These are phyloP conservation scores for Listronotus bonariensis DNA, from an alignment of 1,140 invertebrate genomes.

Conservation along the genomic window DNA sequence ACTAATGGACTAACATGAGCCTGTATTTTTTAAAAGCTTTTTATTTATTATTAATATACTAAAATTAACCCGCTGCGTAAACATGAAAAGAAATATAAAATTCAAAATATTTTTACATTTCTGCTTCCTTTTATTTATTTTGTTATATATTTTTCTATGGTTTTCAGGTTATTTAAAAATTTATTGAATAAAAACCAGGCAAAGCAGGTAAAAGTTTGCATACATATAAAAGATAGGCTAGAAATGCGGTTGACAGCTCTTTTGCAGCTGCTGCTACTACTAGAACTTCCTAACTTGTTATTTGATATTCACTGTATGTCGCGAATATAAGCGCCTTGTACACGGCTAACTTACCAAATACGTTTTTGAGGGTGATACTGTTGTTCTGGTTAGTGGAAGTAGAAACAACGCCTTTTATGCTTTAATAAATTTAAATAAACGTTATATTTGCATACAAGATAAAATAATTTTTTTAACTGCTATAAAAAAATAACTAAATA, in stretches of 20 bases:
- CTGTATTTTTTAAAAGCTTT: too few relatives aligned
- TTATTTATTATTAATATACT: too few relatives aligned
- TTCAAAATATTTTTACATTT: too few relatives aligned
- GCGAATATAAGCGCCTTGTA: constrained; percentile 42
- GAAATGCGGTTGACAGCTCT: constrained; percentile 48
- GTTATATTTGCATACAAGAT: constrained; percentile 7
- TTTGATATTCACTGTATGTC: constrained; percentile 50
- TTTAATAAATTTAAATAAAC: constrained; percentile 5
- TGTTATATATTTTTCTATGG: too few relatives aligned
- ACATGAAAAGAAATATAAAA: too few relatives aligned
- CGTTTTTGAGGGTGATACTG: constrained; percentile 43
- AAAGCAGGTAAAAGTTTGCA: constrained; percentile 35
- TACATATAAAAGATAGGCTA: constrained; percentile 41
- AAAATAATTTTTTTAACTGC: too few relatives aligned
- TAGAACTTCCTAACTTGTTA: constrained; percentile 49
- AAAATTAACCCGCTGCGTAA: too few relatives aligned
- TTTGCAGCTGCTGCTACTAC: constrained; percentile 45
- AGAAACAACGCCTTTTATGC: constrained; percentile 24
- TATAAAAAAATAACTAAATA: too few relatives aligned
- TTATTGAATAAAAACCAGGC: too few relatives aligned
- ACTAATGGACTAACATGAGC: too few relatives aligned
- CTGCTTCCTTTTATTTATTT: too few relatives aligned
- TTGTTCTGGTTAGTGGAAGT: constrained; percentile 33
- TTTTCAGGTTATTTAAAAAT: too few relatives aligned
- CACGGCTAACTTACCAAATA: constrained; percentile 45